Evolutionary conservation across 2,113 vertebrate genomes (phyloP).

Genomic region (Mungos mungo): DNA sequence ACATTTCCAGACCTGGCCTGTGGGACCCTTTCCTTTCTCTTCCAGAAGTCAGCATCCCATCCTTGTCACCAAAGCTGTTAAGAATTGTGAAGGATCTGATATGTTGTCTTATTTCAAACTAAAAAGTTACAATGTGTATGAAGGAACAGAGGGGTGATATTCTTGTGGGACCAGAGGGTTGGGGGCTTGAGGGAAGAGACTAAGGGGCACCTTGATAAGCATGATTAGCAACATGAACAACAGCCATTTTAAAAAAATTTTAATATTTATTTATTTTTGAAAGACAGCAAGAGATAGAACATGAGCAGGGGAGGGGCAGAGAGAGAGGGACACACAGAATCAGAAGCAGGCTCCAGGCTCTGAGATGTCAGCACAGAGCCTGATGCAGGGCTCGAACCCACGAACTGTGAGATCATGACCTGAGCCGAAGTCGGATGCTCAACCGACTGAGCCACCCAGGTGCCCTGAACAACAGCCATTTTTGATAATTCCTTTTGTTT

Average conservation of each 20-base stretch:
- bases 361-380: too few relatives aligned
- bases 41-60: neutral
- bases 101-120: neutral
- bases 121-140: neutral
- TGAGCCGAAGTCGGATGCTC: too few relatives aligned
- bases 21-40: neutral
- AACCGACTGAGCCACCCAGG: too few relatives aligned
- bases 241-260: neutral
- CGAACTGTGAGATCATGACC: too few relatives aligned
- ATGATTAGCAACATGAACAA: neutral
- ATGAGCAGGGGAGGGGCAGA: too few relatives aligned
- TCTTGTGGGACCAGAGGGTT: neutral
- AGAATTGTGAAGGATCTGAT: neutral
- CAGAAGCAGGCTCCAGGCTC: too few relatives aligned
- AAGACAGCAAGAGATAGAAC: too few relatives aligned
- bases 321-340: too few relatives aligned
- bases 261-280: too few relatives aligned
- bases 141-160: neutral
- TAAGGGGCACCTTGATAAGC: neutral
- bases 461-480: neutral
- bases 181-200: neutral
- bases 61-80: neutral
- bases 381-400: too few relatives aligned
- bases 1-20: neutral
- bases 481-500: neutral